Conservation (phyloP, 2,888 invertebrate genomes). For the Mamestra brassicae region DNA sequence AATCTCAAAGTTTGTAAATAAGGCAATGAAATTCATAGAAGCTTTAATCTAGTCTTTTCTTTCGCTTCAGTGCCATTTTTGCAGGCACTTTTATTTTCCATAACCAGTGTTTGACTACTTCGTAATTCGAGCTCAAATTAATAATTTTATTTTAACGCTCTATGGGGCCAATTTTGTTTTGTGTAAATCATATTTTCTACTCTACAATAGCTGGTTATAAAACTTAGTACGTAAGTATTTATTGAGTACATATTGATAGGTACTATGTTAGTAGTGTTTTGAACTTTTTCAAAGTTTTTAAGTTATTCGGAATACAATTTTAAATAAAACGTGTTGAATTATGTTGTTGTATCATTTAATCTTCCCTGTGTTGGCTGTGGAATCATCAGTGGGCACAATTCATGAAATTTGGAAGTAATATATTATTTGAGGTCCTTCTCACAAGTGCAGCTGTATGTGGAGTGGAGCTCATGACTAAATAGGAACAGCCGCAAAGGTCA, state of each 20-base stretch:
- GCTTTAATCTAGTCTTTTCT: conserved; percentile 90
- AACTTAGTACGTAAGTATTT: conserved; percentile 88
- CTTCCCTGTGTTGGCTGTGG: neutral
- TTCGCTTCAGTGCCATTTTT: conserved; percentile 85
- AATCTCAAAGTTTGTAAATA: conserved; percentile 75
- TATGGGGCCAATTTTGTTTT: conserved; percentile 86
- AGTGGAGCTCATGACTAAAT: no score
- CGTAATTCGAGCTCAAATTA: conserved; percentile 79
- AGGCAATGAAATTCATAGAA: conserved; percentile 86
- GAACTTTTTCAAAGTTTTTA: conserved; percentile 88
- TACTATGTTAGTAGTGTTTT: conserved; percentile 84
- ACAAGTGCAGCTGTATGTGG: no score
- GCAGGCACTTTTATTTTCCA: conserved; percentile 77
- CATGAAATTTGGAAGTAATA: neutral
- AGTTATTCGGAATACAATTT: conserved; percentile 88
- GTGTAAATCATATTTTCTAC: conserved; percentile 77
- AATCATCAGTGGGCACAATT: neutral
- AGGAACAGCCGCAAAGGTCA: no score
- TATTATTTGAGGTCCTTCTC: no score
- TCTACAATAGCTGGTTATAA: conserved; percentile 77
- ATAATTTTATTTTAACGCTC: conserved; percentile 77
- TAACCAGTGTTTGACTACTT: conserved; percentile 78
- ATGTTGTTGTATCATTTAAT: conserved; percentile 62
- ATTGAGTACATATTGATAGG: conserved; percentile 83
- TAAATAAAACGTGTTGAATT: conserved; percentile 88